phyloP scores from a whole-genome alignment of 2,113 vertebrate species.

The Arothron firmamentum region DNA sequence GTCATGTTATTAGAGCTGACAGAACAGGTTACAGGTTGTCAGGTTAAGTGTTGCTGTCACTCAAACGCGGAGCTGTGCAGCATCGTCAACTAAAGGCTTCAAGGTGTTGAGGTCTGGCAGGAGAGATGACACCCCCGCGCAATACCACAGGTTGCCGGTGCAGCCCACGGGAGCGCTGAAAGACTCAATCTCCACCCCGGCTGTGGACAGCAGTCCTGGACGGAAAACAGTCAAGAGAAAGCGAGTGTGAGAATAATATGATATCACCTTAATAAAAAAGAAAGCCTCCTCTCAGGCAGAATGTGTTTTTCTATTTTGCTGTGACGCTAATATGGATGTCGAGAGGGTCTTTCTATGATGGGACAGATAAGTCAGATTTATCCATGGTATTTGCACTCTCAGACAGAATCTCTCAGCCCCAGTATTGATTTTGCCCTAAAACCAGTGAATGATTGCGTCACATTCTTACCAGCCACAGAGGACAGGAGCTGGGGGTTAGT shows the following conservation, averaged over 20 bases:
- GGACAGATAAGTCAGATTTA: no score
- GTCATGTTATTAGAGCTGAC: constrained; percentile 12
- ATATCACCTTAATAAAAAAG: constrained; percentile 4
- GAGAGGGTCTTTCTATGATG: no score
- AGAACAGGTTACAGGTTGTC: constrained; percentile 9
- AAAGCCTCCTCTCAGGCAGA: not conserved
- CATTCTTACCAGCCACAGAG: constrained; percentile 76
- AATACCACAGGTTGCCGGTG: constrained; percentile 78
- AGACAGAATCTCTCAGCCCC: no score
- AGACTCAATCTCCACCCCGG: constrained; percentile 77
- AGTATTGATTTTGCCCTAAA: no score
- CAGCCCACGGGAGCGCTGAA: constrained; percentile 77
- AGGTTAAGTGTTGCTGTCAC: constrained; percentile 1
- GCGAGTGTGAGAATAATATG: constrained; percentile 2
- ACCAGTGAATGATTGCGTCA: no score
- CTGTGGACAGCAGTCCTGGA: constrained; percentile 79
- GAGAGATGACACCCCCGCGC: constrained; percentile 77
- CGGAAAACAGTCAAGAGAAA: constrained; percentile 20
- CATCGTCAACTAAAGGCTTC: constrained; percentile 73
- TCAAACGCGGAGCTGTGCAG: constrained; percentile 79
- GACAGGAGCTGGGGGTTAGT: constrained; percentile 68
- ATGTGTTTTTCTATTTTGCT: no score
- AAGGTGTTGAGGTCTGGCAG: constrained; percentile 72
- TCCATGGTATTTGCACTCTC: no score
- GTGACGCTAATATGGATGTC: no score